Base-by-base conservation (phyloP, 2,113 vertebrate species). In the Probosciger aterrimus region DNA sequence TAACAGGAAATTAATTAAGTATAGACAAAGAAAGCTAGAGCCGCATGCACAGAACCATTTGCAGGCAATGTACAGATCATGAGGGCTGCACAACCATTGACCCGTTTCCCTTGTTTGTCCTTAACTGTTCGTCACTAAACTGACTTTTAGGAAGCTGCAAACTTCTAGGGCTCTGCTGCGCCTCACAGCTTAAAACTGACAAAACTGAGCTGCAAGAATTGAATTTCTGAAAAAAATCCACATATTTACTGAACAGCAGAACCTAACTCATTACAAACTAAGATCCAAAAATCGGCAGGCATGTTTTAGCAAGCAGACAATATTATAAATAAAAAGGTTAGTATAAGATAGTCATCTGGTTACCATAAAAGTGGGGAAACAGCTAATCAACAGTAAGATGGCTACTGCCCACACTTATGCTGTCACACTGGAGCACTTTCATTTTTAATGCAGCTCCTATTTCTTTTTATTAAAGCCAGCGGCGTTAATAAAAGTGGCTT, bases 61-160 rank as follows among this genome's bases (percentile, higher is more conserved):
- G 37, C 43, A 25, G 47, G 8, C 17, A 9, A 10, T 0, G 7
- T 4, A 24, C 0, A 2, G 30, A 50, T 4, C 2, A 19, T 0
- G 16, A 57, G 43, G 57, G 59, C 47, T 63, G 60, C 69, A 55
- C 47, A 52, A 6, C 17, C 64, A 20, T 1, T 15, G 25, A 10
- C 9, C 30, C 27, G 6, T 46, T 62, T 39, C 75, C 46, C 60
- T 31, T 18, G 16, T 22, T 53, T 39, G 10, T 12, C 68, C 12
- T 30, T 4, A 60, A n/a, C 60, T 46, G 18, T 15, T 35, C 8
- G 7, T 35, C 39, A 53, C 18, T 20, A 37, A 39, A 50, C 27
- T 11, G 5, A n/a, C 24, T 17, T 11, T 22, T 13, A 52, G 37
- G 18, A 44, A 24, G 27, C 24, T 44, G 43, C 37, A 19, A 6